Percentiles rank a stretch among this genome's conserved stretches.
These are phyloP conservation scores for Passer montanus DNA, from an alignment of 2,113 vertebrate species.

Conservation along the genomic window DNA sequence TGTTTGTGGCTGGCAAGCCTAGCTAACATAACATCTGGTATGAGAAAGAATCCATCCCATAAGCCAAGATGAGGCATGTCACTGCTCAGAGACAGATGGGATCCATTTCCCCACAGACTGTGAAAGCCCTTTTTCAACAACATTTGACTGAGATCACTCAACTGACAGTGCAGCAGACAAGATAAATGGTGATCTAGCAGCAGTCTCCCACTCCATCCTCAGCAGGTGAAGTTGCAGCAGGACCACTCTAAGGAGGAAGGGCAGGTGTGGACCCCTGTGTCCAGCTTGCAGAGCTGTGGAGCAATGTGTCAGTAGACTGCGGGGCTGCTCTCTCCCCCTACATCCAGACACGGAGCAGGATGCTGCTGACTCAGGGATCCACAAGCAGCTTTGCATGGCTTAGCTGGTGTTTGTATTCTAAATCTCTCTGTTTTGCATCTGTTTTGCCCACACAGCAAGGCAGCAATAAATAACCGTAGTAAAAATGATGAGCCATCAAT, in stretches of 20 bases:
- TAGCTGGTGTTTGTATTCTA: background rate
- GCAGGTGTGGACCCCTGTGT: background rate
- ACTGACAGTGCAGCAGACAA: background rate
- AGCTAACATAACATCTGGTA: background rate
- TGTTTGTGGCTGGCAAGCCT: background rate
- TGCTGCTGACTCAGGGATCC: background rate
- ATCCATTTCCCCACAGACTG: background rate
- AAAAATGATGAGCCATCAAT: background rate
- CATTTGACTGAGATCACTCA: background rate
- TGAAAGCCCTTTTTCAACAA: background rate
- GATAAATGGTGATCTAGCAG: background rate
- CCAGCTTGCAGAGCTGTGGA: background rate
- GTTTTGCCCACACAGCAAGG: constrained; percentile 6
- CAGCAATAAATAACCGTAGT: background rate
- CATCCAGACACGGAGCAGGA: background rate
- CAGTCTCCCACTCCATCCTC: background rate
- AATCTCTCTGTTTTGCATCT: background rate
- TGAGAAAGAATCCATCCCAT: background rate
- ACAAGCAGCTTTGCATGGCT: background rate
- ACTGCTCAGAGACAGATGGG: background rate
- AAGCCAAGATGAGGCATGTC: background rate
- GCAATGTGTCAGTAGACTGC: background rate
- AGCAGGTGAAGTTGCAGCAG: background rate
- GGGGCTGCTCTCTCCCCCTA: background rate
- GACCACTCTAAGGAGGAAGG: background rate